Evolutionary conservation across 2,797 vertebrate species (phyloP).

Genomic region (Tragopan temminckii): DNA sequence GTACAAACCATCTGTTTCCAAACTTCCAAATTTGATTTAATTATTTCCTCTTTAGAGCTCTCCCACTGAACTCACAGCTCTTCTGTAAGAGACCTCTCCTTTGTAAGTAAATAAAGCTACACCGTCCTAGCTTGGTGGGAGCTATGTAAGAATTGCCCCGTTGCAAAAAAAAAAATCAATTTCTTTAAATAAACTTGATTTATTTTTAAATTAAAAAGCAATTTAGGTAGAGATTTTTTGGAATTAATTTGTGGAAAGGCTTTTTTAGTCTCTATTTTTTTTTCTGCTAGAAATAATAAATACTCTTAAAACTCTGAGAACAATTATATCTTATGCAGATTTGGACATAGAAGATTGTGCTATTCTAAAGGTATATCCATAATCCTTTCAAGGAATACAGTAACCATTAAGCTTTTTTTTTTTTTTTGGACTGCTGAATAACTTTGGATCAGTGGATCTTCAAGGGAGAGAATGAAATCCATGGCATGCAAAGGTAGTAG

Average conservation of each 20-base stretch:
- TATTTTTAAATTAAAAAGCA: neutral
- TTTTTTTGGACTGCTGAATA: neutral
- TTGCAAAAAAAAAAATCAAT: neutral
- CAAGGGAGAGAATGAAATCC: neutral
- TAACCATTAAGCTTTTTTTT: neutral
- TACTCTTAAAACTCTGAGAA: neutral
- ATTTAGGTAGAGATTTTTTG: neutral
- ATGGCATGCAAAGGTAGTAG: neutral
- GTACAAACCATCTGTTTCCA: slow-evolving; percentile 52
- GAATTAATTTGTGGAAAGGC: neutral
- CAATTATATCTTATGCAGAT: neutral
- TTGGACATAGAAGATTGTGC: neutral
- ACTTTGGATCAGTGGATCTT: neutral
- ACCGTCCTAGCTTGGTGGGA: neutral
- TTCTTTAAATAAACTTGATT: neutral
- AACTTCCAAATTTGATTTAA: slow-evolving; percentile 48
- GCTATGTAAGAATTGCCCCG: neutral
- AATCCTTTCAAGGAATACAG: neutral
- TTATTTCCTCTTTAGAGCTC: slow-evolving; percentile 42
- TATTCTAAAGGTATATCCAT: neutral
- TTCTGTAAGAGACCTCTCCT: neutral
- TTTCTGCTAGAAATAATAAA: neutral
- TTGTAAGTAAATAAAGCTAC: neutral
- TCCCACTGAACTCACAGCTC: neutral
- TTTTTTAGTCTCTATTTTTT: neutral